A percentile compares a stretch with the other conserved stretches of the same genome.
Conservation (phyloP, 2,888 invertebrate species). For the Proisotoma minuta region DNA sequence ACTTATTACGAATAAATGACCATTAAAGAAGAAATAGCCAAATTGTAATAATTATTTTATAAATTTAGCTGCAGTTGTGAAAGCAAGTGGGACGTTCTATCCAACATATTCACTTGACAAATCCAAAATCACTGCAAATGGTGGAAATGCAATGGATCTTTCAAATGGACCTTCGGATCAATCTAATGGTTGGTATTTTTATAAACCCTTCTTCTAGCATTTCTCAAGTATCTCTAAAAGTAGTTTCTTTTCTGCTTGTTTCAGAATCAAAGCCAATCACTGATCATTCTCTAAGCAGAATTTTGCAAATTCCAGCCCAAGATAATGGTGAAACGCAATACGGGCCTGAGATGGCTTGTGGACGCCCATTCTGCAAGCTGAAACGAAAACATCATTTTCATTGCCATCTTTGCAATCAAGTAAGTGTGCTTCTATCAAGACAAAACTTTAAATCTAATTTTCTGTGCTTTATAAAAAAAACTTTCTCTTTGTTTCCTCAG, state of each 20-base stretch:
- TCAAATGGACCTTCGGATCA: conserved; percentile 42
- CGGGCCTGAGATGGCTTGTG: conserved; percentile 64
- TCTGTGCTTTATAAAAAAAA: not conserved
- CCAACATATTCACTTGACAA: conserved; percentile 64
- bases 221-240: not conserved
- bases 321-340: conserved; percentile 51
- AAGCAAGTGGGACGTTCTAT: conserved; percentile 87
- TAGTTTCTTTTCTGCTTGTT: conserved; percentile 9
- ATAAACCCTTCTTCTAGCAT: not conserved
- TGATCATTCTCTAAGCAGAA: conserved; percentile 47
- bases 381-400: conserved; percentile 74
- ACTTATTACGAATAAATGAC: not conserved
- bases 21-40: not conserved
- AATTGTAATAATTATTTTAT: not conserved
- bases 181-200: conserved; percentile 21
- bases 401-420: conserved; percentile 73
- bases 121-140: conserved; percentile 39
- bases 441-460: not conserved
- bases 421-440: conserved; percentile 44
- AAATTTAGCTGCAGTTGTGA: conserved; percentile 65
- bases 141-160: conserved; percentile 44
- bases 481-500: conserved; percentile 45
- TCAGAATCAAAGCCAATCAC: conserved; percentile 46
- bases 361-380: conserved; percentile 72
- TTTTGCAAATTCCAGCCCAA: conserved; percentile 45